These are phyloP conservation scores for Ophion ventricosus DNA, from an alignment of 2,888 invertebrate species.

Conservation along the genomic window DNA sequence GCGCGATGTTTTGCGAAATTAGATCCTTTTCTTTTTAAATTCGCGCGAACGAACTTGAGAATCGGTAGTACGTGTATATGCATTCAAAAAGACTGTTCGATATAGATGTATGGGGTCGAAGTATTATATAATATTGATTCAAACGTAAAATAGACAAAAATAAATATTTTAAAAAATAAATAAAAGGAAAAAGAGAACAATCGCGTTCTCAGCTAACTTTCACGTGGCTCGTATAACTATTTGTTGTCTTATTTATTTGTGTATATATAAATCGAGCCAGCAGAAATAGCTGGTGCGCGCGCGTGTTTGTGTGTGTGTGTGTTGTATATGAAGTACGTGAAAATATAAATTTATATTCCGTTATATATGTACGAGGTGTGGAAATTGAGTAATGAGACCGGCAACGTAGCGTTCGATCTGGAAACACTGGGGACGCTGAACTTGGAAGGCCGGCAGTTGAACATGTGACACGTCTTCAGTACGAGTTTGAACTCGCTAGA, in stretches of 20 bases:
- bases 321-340: neutral
- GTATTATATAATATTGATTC: conserved; percentile 61
- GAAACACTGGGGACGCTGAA: too few species aligned
- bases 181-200: neutral
- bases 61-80: conserved; percentile 49
- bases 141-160: neutral
- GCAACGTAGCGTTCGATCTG: too few species aligned
- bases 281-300: neutral
- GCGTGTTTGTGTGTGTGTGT: neutral
- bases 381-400: too few species aligned
- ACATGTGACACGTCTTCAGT: too few species aligned
- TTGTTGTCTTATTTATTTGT: neutral
- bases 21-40: conserved; percentile 10
- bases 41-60: conserved; percentile 1
- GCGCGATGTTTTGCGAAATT: neutral
- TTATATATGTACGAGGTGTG: too few species aligned
- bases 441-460: too few species aligned
- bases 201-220: neutral
- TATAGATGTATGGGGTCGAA: conserved; percentile 66
- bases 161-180: neutral
- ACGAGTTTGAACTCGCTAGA: too few species aligned
- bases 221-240: neutral
- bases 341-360: too few species aligned
- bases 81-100: conserved; percentile 69
- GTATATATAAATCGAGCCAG: neutral